These are phyloP conservation scores for Odontomachus brunneus DNA, from an alignment of 1,140 invertebrate species.

Conservation along the genomic window DNA sequence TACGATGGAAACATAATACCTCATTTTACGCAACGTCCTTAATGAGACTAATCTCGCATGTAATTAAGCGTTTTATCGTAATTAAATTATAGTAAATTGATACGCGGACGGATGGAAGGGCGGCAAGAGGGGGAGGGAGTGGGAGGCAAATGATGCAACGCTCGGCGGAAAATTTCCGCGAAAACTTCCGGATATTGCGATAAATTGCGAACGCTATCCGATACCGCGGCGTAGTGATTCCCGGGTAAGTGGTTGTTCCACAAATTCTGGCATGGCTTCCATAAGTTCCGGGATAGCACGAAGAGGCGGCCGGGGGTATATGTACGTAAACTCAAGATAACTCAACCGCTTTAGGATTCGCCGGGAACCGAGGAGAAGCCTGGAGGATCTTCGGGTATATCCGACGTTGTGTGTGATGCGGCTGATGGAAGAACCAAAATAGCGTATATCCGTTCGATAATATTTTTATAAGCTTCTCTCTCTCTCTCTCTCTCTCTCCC, in stretches of 20 bases:
- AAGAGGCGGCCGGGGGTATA: conserved; percentile 2
- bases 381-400: conserved; percentile 17
- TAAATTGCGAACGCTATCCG: conserved; percentile 55
- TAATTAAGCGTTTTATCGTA: conserved; percentile 52
- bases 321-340: conserved; percentile 61
- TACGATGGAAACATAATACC: conserved; percentile 22
- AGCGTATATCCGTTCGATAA: conserved; percentile 65
- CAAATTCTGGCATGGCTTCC: conserved; percentile 57
- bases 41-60: conserved; percentile 43
- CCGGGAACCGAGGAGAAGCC: conserved; percentile 36
- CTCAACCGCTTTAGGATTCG: conserved; percentile 57
- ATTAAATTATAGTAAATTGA: conserved; percentile 63
- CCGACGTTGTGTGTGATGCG: conserved; percentile 13
- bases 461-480: conserved; percentile 60
- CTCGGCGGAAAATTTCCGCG: conserved; percentile 45
- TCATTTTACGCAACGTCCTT: conserved; percentile 27
- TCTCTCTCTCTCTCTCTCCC: neutral
- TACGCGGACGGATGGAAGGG: neutral
- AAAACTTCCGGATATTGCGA: conserved; percentile 56
- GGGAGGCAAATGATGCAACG: neutral
- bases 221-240: conserved; percentile 58
- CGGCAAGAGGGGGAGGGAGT: too few relatives aligned
- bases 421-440: conserved; percentile 53
- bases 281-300: conserved; percentile 55
- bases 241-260: conserved; percentile 52